phyloP scores from a whole-genome alignment of 2,888 invertebrate genomes.

The Drosophila longiperda region DNA sequence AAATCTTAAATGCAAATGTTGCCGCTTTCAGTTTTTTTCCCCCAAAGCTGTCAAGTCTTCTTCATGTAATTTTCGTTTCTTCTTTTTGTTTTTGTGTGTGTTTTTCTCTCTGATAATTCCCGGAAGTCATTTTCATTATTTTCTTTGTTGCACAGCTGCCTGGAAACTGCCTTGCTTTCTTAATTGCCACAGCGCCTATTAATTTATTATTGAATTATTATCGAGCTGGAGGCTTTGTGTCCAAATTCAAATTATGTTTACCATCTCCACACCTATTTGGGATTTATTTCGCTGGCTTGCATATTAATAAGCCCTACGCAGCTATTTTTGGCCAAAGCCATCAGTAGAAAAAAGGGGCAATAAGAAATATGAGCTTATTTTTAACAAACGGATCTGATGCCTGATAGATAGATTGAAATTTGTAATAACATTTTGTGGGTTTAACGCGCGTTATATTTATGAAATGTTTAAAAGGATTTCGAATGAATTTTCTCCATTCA shows the following conservation, averaged over 20 bases:
- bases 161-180: conserved; percentile 33
- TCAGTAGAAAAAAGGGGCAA: background rate
- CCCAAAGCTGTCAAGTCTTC: conserved; percentile 46
- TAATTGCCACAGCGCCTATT: conserved; percentile 68
- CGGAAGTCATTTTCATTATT: conserved; percentile 64
- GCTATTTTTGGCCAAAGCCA: conserved; percentile 57
- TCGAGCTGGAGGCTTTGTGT: conserved; percentile 18
- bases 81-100: conserved; percentile 13
- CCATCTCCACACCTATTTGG: conserved; percentile 21
- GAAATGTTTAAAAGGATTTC: conserved; percentile 70
- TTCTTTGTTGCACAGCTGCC: conserved; percentile 53
- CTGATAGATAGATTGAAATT: conserved; percentile 42
- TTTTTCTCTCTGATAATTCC: conserved; percentile 58
- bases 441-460: conserved; percentile 63
- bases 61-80: conserved; percentile 41
- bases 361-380: conserved; percentile 33
- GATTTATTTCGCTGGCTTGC: conserved; percentile 60
- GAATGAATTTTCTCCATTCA: conserved; percentile 13
- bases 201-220: conserved; percentile 69
- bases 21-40: conserved; percentile 46
- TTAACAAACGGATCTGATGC: conserved; percentile 20
- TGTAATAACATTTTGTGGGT: conserved; percentile 58
- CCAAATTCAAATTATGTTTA: conserved; percentile 29
- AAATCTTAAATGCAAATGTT: conserved; percentile 77
- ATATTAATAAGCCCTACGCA: conserved; percentile 61